Conservation (phyloP, 2,113 vertebrate species). For the Channa maculata region DNA sequence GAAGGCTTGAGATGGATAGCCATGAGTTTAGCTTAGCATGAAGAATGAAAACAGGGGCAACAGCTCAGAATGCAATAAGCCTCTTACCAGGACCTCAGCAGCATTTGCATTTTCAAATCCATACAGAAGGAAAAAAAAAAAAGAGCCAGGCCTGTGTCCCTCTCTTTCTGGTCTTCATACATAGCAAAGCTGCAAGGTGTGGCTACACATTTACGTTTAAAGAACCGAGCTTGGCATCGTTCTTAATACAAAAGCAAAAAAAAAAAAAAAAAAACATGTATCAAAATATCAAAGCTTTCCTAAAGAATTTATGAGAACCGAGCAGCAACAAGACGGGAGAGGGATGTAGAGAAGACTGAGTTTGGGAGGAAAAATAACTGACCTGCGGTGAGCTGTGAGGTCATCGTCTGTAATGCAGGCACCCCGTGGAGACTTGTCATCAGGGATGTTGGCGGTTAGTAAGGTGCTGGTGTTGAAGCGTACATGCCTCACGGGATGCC, state of each 20-base stretch:
- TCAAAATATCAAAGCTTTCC: too few species aligned
- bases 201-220: background rate
- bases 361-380: slow-evolving; percentile 16
- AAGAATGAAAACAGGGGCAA: background rate
- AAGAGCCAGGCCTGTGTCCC: too few species aligned
- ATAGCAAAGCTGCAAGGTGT: background rate
- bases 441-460: slow-evolving; percentile 93
- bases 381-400: slow-evolving; percentile 92
- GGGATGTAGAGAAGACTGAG: background rate
- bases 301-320: background rate
- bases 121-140: too few species aligned
- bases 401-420: slow-evolving; percentile 89
- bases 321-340: background rate
- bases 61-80: too few species aligned
- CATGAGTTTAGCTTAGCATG: background rate
- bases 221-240: too few species aligned
- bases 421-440: slow-evolving; percentile 88
- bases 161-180: background rate
- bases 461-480: slow-evolving; percentile 89
- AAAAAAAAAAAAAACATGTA: too few species aligned
- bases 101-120: too few species aligned
- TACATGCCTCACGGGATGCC: slow-evolving; percentile 91
- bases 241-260: too few species aligned
- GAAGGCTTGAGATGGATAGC: background rate
- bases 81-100: too few species aligned